Base-by-base conservation (phyloP, 2,888 invertebrate genomes). In the Aphodius granarius region DNA sequence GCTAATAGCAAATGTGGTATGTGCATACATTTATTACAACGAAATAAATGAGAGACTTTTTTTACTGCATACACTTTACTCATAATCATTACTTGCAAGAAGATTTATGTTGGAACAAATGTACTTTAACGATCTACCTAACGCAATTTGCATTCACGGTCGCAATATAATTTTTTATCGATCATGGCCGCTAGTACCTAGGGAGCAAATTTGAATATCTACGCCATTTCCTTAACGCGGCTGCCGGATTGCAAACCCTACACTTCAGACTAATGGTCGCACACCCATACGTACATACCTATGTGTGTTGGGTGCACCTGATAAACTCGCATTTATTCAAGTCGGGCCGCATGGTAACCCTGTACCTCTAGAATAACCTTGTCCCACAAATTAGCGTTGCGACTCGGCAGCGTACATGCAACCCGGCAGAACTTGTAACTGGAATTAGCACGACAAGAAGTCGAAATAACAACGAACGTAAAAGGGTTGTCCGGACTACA, bases 301-400 rank as follows among this genome's bases (percentile, higher is more conserved):
- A 16, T n/a, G 65, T 65, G 68, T 68, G 20, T 65, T 18, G 68
- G n/a, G 20, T 20, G 68, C 20, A 68, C 22, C 22, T 22, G 68
- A 68, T 68, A 68, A 68, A 68, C 22, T n/a, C 20, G 68, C 21
- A 20, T 68, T 20, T n/a, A 22, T 68, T 68, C 68, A 22, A 13
- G 20, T 20, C 22, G 68, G 68, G 20, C 20, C 68, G 65, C 19
- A 65, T 19, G 43, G 68, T 68, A 68, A 68, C 68, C 68, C 68
- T 68, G 68, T 20, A 68, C 20, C 20, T 22, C 68, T 2, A 13
- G 19, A n/a, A 22, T 68, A 68, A 68, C 68, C 68, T 68, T 68
- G 68, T 68, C 68, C 68, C 22, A 68, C 68, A 68, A 68, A 68
- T 68, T 68, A 68, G 22, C 22, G 68, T 68, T 22, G 68, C 68